These are phyloP conservation scores for Phataginus tricuspis DNA, from an alignment of 2,797 vertebrate species.

Conservation along the genomic window DNA sequence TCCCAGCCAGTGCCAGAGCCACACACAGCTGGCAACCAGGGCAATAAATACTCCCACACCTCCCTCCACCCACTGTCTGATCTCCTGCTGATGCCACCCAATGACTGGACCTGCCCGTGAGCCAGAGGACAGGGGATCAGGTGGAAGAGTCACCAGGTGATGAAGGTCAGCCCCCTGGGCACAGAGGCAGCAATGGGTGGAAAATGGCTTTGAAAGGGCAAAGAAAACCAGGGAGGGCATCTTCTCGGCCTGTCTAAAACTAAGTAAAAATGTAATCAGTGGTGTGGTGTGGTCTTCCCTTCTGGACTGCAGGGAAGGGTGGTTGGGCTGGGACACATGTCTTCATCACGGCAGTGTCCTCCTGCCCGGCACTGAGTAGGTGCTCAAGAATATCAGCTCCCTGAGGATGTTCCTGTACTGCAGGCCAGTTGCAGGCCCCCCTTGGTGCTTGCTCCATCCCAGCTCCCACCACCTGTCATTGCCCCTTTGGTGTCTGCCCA, in stretches of 20 bases:
- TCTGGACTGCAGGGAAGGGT: neutral
- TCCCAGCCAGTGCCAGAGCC: neutral
- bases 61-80: neutral
- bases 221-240: fast-evolving
- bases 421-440: neutral
- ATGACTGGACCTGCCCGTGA: neutral
- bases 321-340: neutral
- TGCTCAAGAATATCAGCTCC: neutral
- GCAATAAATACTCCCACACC: neutral
- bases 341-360: neutral
- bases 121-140: neutral
- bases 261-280: too few species aligned
- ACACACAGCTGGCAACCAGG: too few species aligned
- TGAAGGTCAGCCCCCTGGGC: neutral
- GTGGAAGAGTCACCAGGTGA: too few species aligned
- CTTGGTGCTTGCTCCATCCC: neutral
- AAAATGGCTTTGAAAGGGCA: neutral
- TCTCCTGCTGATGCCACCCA: neutral
- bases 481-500: neutral
- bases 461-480: neutral
- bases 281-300: neutral
- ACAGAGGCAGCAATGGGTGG: neutral
- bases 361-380: neutral
- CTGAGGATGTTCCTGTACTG: fast-evolving
- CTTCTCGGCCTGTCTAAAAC: neutral